Base-by-base conservation (phyloP, 2,888 invertebrate species). In the Papilio protenor region DNA sequence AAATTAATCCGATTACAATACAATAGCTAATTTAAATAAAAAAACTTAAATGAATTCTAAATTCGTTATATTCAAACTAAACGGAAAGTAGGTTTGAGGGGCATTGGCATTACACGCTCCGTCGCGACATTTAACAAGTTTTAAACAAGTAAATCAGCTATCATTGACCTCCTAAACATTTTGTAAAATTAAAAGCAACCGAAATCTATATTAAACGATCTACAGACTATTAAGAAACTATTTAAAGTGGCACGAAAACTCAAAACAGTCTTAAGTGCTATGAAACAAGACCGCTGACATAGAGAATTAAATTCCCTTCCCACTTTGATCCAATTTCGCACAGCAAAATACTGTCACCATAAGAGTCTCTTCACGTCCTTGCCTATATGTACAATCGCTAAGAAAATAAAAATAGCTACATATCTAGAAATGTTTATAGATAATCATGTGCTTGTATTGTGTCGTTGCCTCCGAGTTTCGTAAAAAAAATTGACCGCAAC, bases 131-230 rank as follows among this genome's bases (percentile, higher is more conserved):
- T 84, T 85, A 84, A 83, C 83, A 83, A 85, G 82, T 83, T 78
- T 81, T 83, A 84, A 82, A 84, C 85, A 83, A 85, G 87, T 87
- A 88, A 87, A 85, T 86, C 84, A 81, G 80, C 88, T 87, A 87
- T 85, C 87, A 86, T 88, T 91, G 88, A 90, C 91, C 90, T 88
- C 87, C 84, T 87, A 89, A 88, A 84, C 81, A 79, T 71, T 64
- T 69, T 78, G 73, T 79, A 77, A 64, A 73, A 79, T 75, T 80
- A 75, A 77, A 76, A 76, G 73, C 69, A 75, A 55, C 70, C 73
- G 75, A 79, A 79, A 71, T 73, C 75, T 73, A 76, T 77, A 70
- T 73, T 69, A 70, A 75, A 77, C 79, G 76, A 73, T 66, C 73
- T 72, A 77, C 76, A 73, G 71, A 75, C 66, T 23, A 21, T 55